phyloP scores from a whole-genome alignment of 2,888 invertebrate species.

The Drosophila paranaensis region DNA sequence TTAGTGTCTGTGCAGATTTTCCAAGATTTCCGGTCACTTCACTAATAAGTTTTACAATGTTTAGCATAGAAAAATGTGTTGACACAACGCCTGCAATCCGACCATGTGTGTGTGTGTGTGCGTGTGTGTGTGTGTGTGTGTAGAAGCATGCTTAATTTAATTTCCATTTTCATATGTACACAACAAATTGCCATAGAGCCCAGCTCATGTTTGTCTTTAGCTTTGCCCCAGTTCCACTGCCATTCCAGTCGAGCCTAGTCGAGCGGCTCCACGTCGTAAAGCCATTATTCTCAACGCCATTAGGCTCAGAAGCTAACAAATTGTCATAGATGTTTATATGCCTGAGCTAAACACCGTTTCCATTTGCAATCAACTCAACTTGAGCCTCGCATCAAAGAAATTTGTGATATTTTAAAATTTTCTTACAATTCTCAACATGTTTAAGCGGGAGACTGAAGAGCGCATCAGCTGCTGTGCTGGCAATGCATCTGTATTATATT shows the following conservation, averaged over 20 bases:
- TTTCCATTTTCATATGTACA: slow-evolving; percentile 60
- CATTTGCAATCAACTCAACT: not conserved
- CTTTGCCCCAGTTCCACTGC: slow-evolving; percentile 21
- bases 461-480: too few species aligned
- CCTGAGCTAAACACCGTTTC: not conserved
- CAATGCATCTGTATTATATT: too few species aligned
- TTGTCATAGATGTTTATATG: not conserved
- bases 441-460: not conserved
- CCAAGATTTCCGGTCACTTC: slow-evolving; percentile 80
- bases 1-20: slow-evolving; percentile 68
- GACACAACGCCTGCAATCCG: slow-evolving; percentile 49
- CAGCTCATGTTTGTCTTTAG: slow-evolving; percentile 51
- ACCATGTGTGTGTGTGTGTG: not conserved
- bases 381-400: not conserved
- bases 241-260: slow-evolving; percentile 25
- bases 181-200: slow-evolving; percentile 60
- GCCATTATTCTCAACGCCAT: slow-evolving; percentile 5
- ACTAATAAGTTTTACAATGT: slow-evolving; percentile 79
- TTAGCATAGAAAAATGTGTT: slow-evolving; percentile 59
- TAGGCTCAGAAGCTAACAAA: slow-evolving; percentile 1
- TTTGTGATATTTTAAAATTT: not conserved
- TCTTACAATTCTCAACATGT: not conserved
- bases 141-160: slow-evolving; percentile 66
- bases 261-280: not conserved
- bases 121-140: slow-evolving; percentile 6